phyloP scores from a whole-genome alignment of 2,113 vertebrate species.

The Cacatua alba region DNA sequence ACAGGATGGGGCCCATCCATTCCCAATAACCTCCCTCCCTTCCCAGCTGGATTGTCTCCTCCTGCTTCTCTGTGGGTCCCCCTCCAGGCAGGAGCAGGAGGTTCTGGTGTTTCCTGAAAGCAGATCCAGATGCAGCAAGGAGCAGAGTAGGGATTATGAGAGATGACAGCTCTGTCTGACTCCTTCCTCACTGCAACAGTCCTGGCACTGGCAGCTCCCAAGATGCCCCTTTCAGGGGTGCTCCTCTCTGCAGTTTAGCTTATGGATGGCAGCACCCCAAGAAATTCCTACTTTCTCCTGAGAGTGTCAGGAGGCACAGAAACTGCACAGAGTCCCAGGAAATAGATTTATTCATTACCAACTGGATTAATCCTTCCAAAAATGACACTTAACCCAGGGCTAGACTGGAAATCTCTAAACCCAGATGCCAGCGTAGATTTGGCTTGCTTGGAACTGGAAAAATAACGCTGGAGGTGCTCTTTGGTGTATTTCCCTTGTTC shows the following conservation, averaged over 20 bases:
- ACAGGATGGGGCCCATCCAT: not conserved
- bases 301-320: not conserved
- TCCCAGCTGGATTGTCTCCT: not conserved
- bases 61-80: not conserved
- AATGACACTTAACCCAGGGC: not conserved
- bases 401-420: not conserved
- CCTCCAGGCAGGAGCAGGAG: not conserved
- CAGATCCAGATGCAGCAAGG: not conserved
- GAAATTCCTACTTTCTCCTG: not conserved
- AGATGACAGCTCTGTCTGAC: not conserved
- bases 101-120: not conserved
- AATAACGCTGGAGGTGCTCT: not conserved
- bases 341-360: not conserved
- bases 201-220: not conserved
- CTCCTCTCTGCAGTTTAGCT: not conserved
- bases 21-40: not conserved
- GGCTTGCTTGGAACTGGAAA: not conserved
- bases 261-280: not conserved
- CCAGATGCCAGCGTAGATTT: not conserved
- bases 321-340: not conserved
- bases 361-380: not conserved
- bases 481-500: not conserved
- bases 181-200: not conserved
- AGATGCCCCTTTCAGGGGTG: not conserved
- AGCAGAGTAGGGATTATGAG: not conserved